A percentile compares a stretch with the other conserved stretches of the same genome.
Conservation (phyloP, 2,113 vertebrate species). For the Callospermophilus lateralis region DNA sequence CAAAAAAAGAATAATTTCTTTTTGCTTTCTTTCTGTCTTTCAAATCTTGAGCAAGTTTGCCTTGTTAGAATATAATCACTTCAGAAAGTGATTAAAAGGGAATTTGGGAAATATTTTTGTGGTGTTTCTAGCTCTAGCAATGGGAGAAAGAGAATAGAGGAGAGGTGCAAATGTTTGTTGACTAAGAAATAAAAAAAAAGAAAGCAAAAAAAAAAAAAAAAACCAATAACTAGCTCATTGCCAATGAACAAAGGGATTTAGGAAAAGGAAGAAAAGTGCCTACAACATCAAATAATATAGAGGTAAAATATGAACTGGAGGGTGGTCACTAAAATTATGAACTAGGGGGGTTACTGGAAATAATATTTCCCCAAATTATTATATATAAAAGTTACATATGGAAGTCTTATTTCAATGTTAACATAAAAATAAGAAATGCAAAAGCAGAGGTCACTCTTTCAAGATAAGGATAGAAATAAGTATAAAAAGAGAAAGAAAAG, state of each 20-base stretch:
- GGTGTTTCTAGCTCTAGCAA: background rate
- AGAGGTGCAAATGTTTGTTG: background rate
- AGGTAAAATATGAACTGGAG: background rate
- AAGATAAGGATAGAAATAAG: background rate
- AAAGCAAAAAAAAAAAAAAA: background rate
- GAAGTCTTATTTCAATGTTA: background rate
- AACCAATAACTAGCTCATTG: background rate
- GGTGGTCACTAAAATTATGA: background rate
- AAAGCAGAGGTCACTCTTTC: background rate
- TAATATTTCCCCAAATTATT: background rate
- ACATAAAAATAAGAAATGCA: background rate
- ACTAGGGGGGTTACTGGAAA: background rate
- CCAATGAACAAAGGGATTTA: background rate
- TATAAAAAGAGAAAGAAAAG: background rate
- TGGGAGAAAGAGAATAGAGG: background rate
- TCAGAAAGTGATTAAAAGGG: background rate
- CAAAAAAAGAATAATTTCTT: background rate
- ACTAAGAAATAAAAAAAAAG: background rate
- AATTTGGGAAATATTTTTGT: background rate
- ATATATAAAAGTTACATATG: background rate
- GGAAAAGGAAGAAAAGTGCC: background rate
- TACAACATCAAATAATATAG: background rate
- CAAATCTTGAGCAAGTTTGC: background rate
- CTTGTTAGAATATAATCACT: background rate
- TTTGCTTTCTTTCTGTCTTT: conserved; percentile 35